phyloP scores from a whole-genome alignment of 2,113 vertebrate species.

The Madoqua kirkii region DNA sequence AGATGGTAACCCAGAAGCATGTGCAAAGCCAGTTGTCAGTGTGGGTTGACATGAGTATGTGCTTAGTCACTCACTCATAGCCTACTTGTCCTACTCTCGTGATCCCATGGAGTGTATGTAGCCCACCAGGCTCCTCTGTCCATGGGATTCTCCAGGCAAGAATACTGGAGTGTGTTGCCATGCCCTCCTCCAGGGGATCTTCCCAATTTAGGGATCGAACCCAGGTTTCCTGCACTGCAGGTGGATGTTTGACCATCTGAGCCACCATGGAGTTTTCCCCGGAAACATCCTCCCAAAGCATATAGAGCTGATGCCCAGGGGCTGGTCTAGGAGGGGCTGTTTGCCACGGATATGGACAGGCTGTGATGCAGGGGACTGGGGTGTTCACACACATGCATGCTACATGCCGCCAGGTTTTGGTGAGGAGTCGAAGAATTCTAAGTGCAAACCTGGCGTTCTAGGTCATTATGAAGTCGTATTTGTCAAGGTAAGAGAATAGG shows the following conservation, averaged over 20 bases:
- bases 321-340: not conserved
- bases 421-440: not conserved
- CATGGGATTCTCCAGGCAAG: not conserved
- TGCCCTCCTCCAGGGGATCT: not conserved
- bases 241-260: not conserved
- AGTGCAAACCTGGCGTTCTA: not conserved
- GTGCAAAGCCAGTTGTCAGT: not conserved
- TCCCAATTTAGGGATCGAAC: not conserved
- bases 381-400: not conserved
- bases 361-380: not conserved
- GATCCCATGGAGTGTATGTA: not conserved
- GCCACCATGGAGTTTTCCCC: not conserved
- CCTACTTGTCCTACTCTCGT: not conserved
- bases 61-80: not conserved
- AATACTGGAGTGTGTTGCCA: not conserved
- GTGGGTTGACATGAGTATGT: not conserved
- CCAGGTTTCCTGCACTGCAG: not conserved
- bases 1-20: not conserved
- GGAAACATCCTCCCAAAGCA: not conserved
- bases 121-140: not conserved
- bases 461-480: not conserved
- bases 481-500: not conserved
- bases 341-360: not conserved
- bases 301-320: not conserved
- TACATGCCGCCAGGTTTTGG: not conserved